Conservation (phyloP, 2,113 vertebrate genomes). For the Carassius auratus region DNA sequence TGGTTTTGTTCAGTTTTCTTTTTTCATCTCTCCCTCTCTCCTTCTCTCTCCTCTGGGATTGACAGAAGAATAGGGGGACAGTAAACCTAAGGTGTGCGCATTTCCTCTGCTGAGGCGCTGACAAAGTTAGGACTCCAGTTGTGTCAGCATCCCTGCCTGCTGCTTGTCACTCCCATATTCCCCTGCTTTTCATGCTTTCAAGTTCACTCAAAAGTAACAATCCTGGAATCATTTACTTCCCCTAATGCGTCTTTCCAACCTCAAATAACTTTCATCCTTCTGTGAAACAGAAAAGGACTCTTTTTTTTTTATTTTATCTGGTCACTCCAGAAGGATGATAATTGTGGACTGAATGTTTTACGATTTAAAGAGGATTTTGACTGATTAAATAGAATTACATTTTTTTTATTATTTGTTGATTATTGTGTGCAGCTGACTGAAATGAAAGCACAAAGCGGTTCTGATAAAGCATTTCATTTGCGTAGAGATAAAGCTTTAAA, state of each 20-base stretch:
- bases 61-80: conserved; percentile 57
- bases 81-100: conserved; percentile 45
- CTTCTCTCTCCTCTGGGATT: conserved; percentile 49
- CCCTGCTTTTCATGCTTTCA: conserved; percentile 3
- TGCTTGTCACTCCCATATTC: conserved; percentile 23
- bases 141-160: conserved; percentile 13
- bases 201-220: not conserved
- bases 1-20: conserved; percentile 42
- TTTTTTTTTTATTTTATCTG: too few species aligned
- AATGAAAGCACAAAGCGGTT: too few species aligned
- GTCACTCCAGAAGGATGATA: too few species aligned
- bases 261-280: not conserved
- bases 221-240: too few species aligned
- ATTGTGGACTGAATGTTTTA: too few species aligned
- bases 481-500: too few species aligned
- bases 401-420: too few species aligned
- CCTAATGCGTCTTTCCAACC: not conserved
- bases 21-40: conserved; percentile 31
- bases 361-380: too few species aligned
- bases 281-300: too few species aligned
- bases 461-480: too few species aligned
- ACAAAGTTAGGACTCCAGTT: conserved; percentile 17
- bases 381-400: too few species aligned
- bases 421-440: too few species aligned
- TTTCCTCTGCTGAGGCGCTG: conserved; percentile 47